A percentile compares a stretch with the other conserved stretches of the same genome.
Conservation (phyloP, 2,113 vertebrate species). For the Copsychus sechellarum region DNA sequence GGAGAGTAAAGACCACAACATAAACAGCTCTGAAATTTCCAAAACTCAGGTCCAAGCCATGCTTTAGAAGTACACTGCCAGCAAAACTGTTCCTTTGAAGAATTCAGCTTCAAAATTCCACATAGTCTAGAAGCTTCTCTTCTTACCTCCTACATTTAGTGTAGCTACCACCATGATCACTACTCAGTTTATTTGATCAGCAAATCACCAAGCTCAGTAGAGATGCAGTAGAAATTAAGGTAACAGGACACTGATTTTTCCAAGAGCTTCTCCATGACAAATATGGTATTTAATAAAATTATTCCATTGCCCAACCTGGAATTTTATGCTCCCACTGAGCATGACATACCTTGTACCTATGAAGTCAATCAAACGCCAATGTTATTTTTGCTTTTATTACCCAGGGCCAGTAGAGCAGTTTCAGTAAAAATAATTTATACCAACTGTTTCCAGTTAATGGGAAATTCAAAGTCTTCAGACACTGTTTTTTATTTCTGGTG, state of each 20-base stretch:
- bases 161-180: background rate
- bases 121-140: background rate
- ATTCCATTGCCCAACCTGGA: background rate
- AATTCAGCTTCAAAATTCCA: background rate
- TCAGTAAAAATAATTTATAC: slow-evolving; percentile 60
- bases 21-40: background rate
- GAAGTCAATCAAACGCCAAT: slow-evolving; percentile 35
- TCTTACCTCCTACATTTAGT: background rate
- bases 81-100: background rate
- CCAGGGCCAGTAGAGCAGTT: slow-evolving; percentile 5
- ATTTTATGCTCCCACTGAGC: slow-evolving; percentile 32
- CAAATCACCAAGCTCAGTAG: background rate
- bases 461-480: slow-evolving; percentile 32
- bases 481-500: slow-evolving; percentile 36
- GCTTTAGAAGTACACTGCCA: background rate
- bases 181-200: background rate
- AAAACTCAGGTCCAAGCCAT: background rate
- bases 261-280: background rate
- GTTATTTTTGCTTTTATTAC: slow-evolving; percentile 55
- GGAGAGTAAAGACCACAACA: background rate
- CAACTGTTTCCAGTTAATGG: slow-evolving; percentile 55
- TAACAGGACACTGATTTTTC: background rate
- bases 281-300: background rate
- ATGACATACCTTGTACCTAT: slow-evolving; percentile 37
- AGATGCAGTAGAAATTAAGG: background rate